These are phyloP conservation scores for Sinohyriopsis cumingii DNA, from an alignment of 2,888 invertebrate species.

Conservation along the genomic window DNA sequence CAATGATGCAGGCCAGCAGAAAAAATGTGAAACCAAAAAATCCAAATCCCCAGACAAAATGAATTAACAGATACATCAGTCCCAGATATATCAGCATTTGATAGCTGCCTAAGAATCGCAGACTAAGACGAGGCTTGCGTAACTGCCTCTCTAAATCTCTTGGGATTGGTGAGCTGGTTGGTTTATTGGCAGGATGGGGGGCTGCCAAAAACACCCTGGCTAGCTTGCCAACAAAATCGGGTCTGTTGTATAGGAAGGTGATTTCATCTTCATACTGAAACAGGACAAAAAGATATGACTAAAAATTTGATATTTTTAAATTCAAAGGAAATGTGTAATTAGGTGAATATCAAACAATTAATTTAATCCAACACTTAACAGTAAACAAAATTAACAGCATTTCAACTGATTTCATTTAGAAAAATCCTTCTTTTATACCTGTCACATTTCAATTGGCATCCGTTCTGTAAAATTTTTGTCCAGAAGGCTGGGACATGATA, in stretches of 20 bases:
- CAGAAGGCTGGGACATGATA: too few species aligned
- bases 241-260: slow-evolving; percentile 75
- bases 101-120: slow-evolving; percentile 79
- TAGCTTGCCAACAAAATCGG: slow-evolving; percentile 55
- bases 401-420: too few species aligned
- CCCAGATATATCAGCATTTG: slow-evolving; percentile 76
- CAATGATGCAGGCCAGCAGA: slow-evolving; percentile 30
- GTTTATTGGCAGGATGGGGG: slow-evolving; percentile 68
- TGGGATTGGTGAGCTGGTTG: slow-evolving; percentile 45
- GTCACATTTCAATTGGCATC: too few species aligned
- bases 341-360: too few species aligned
- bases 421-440: too few species aligned
- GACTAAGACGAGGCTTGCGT: slow-evolving; percentile 56
- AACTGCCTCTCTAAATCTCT: slow-evolving; percentile 25
- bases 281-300: slow-evolving; percentile 17
- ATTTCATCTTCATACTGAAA: slow-evolving; percentile 83
- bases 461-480: too few species aligned
- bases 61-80: slow-evolving; percentile 71
- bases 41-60: slow-evolving; percentile 48
- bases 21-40: slow-evolving; percentile 49
- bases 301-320: neutral
- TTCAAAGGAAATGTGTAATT: neutral
- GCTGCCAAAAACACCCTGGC: slow-evolving; percentile 56
- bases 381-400: too few species aligned
- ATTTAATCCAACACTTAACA: too few species aligned